phyloP scores from a whole-genome alignment of 2,888 invertebrate genomes.

The Hydropsyche betteni region DNA sequence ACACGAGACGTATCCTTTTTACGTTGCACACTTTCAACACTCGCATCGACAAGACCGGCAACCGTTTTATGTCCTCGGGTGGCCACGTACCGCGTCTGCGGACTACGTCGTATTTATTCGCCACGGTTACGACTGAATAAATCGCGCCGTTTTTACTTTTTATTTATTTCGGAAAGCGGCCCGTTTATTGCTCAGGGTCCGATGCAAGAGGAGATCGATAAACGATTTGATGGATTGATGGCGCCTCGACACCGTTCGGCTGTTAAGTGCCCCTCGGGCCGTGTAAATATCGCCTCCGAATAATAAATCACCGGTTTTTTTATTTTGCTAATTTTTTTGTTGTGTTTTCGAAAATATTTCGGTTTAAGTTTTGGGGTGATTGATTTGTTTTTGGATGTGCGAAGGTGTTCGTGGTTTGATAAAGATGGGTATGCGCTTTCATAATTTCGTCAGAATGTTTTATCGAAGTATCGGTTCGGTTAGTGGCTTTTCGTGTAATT shows the following conservation, averaged over 20 bases:
- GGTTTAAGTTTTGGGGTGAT: no score
- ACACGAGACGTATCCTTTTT: no score
- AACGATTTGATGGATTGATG: constrained; percentile 40
- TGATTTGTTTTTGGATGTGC: no score
- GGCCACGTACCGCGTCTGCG: no score
- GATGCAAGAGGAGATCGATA: constrained; percentile 33
- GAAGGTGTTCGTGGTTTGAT: no score
- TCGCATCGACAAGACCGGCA: no score
- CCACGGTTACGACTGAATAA: constrained; percentile 37
- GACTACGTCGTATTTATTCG: neutral
- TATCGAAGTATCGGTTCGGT: neutral
- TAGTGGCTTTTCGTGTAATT: neutral
- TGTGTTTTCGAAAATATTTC: no score
- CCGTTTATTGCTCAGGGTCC: constrained; percentile 8
- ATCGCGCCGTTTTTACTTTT: constrained; percentile 38
- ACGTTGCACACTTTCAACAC: no score
- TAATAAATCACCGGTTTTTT: constrained; percentile 12
- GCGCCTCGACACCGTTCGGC: constrained; percentile 33
- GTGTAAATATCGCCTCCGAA: constrained; percentile 14
- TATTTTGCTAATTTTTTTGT: no score
- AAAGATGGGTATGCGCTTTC: no score
- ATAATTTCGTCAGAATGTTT: neutral
- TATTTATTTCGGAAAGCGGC: constrained; percentile 30
- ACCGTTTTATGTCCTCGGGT: no score
- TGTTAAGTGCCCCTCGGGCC: constrained; percentile 30